Percentiles rank a stretch among this genome's conserved stretches.
phyloP scores from a whole-genome alignment of 92 coral and sea anemone genomes.

The Epizoanthus ramosus region DNA sequence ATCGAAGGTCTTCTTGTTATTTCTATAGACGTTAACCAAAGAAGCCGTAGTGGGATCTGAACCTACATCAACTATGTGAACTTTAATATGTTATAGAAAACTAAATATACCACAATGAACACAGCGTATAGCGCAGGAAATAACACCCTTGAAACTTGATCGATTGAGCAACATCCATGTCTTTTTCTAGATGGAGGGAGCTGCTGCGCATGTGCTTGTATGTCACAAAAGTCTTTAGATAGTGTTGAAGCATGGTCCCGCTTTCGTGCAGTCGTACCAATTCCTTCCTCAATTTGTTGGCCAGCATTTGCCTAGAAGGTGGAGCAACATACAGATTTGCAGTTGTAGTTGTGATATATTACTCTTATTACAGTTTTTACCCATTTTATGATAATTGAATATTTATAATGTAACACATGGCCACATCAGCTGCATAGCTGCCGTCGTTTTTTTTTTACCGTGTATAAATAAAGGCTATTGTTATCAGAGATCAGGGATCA shows the following conservation, averaged over 20 bases:
- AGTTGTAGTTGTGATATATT: not conserved
- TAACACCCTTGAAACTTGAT: slow-evolving; percentile 17
- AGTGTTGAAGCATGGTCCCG: not conserved
- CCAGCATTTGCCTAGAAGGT: not conserved
- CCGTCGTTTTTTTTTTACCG: no score
- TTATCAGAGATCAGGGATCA: not conserved
- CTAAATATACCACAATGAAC: slow-evolving; percentile 8
- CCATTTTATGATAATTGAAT: no score
- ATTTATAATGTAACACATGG: no score
- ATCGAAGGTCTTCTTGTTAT: no score
- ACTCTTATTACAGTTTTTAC: not conserved
- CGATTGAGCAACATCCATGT: not conserved
- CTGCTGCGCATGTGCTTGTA: not conserved
- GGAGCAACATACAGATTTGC: not conserved
- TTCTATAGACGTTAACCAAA: no score
- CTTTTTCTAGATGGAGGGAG: not conserved
- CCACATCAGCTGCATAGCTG: no score
- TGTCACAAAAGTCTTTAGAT: not conserved
- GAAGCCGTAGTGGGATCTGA: no score
- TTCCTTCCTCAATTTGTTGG: not conserved
- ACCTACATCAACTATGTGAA: not conserved
- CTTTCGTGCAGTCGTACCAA: slow-evolving; percentile 6
- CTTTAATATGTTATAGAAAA: slow-evolving; percentile 5
- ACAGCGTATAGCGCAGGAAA: slow-evolving; percentile 18
- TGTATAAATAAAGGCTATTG: no score